phyloP scores from a whole-genome alignment of 2,888 invertebrate genomes.

The Apodemia mormo region DNA sequence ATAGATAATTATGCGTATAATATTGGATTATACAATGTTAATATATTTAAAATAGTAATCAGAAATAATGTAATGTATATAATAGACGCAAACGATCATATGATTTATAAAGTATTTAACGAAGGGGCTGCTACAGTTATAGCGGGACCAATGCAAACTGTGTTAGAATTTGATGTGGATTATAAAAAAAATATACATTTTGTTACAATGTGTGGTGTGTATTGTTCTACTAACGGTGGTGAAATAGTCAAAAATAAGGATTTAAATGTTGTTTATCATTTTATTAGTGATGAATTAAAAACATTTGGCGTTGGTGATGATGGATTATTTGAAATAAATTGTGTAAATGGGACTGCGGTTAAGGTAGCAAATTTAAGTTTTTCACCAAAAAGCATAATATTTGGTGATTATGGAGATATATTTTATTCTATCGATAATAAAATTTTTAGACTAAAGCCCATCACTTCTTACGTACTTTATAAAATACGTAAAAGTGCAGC shows the following conservation, averaged over 20 bases:
- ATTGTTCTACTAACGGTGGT: slow-evolving; percentile 52
- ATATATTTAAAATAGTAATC: slow-evolving; percentile 64
- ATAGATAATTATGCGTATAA: slow-evolving; percentile 52
- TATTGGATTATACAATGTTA: slow-evolving; percentile 66
- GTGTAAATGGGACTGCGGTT: slow-evolving; percentile 61
- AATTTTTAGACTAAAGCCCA: slow-evolving; percentile 62
- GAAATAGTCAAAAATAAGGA: slow-evolving; percentile 61
- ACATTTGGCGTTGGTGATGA: slow-evolving; percentile 57
- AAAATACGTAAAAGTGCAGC: slow-evolving; percentile 48
- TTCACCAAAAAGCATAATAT: slow-evolving; percentile 57
- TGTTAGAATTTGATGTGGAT: slow-evolving; percentile 68
- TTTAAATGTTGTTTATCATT: slow-evolving; percentile 55
- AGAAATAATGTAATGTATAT: slow-evolving; percentile 66
- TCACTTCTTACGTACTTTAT: slow-evolving; percentile 62
- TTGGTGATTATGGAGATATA: slow-evolving; percentile 71
- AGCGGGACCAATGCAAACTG: slow-evolving; percentile 55
- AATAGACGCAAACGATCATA: slow-evolving; percentile 67
- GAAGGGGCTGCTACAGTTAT: slow-evolving; percentile 49
- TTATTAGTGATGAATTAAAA: slow-evolving; percentile 54
- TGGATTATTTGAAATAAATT: slow-evolving; percentile 60
- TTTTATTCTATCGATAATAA: slow-evolving; percentile 58
- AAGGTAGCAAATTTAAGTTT: slow-evolving; percentile 56
- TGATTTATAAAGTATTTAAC: slow-evolving; percentile 62
- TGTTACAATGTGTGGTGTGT: slow-evolving; percentile 67
- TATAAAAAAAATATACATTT: slow-evolving; percentile 59